Evolutionary conservation across 1,140 invertebrate species (phyloP), one percentile per base, ranked within the genome.

Genomic region (Leptestheria dahalacensis): DNA sequence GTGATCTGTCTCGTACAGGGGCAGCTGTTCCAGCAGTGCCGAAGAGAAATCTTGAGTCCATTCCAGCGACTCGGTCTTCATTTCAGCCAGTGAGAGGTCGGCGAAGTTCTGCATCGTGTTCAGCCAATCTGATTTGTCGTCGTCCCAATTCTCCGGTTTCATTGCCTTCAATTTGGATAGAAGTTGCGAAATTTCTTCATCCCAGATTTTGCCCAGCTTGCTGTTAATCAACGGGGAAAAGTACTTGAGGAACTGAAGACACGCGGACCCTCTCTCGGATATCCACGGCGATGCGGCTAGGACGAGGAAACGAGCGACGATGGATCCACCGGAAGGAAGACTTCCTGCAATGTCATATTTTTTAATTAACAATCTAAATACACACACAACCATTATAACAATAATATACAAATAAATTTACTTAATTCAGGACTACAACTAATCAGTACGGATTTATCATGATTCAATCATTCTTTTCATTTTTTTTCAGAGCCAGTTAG

Each of bases 301-400:
- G n/a, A 55, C 53, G 33, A 55, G 21, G 26, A 55, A 55, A 0
- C 53, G 23, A 3, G 53, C 53, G 15, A 55, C 26, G 11, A 55
- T 29, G 20, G 53, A 24, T 20, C 26, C 33, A 41, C 33, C 15
- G 6, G 33, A 41, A 41, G 33, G 33, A 6, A 41, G 33, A 41
- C 6, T 41, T 9, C 33, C 33, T 41, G 15, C 6, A 41, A n/a
- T n/a, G n/a, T n/a, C n/a, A n/a, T n/a, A n/a, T n/a, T n/a, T n/a
- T n/a, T n/a, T n/a, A n/a, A n/a, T n/a, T n/a, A n/a, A n/a, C n/a
- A n/a, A n/a, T n/a, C n/a, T n/a, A n/a, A n/a, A n/a, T n/a, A n/a
- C n/a, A n/a, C n/a, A n/a, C n/a, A n/a, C n/a, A n/a, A n/a, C n/a
- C n/a, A n/a, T n/a, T n/a, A n/a, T n/a, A n/a, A n/a, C n/a, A n/a